Evolutionary conservation across 2,888 invertebrate species (phyloP), one percentile per base, ranked within the genome.

Genomic region (Nasonovia ribisnigri): DNA sequence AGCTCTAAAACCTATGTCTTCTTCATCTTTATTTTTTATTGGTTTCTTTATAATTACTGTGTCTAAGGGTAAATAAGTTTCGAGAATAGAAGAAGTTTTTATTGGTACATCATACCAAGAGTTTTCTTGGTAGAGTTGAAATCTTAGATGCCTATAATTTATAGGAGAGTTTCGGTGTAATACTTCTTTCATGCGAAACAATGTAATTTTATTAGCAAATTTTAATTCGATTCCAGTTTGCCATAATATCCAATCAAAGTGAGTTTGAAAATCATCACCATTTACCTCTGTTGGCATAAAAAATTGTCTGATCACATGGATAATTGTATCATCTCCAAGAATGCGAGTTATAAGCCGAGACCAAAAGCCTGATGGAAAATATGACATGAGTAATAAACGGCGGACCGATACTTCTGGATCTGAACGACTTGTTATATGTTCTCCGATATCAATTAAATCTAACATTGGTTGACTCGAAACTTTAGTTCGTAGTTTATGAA

Each of bases 311-410:
- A 98, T 97, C 26, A 98, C 97, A 94, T 97, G 97, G 0, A 97
- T 97, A 42, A 98, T 97, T 60, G 97, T 97, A 95, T 98, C 97
- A 95, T 99, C 99, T 0, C 99, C 99, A 94, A 99, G 96, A 94
- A 99, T 97, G n/a, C 99, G 96, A 0, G 99, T 98, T 94, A 98
- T 98, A 46, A 99, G 97, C 2, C 99, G 96, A 0, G 99, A 98
- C 99, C 99, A 99, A 96, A 99, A 99, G 1, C 99, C 99, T 95
- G 98, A 98, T 1, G 99, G 99, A 95, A 99, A 98, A 96, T 99
- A 99, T 0, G 99, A 98, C 97, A 99, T 97, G 24, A 99, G 97
- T 29, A 99, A 96, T 92, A 99, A 96, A 0, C 99, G 96, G 0
- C 97, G 97, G 88, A 98, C 96, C 0, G 97, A 96, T 88, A 96